Base-by-base conservation (phyloP, 2,888 invertebrate genomes). In the Drosophila koepferae region DNA sequence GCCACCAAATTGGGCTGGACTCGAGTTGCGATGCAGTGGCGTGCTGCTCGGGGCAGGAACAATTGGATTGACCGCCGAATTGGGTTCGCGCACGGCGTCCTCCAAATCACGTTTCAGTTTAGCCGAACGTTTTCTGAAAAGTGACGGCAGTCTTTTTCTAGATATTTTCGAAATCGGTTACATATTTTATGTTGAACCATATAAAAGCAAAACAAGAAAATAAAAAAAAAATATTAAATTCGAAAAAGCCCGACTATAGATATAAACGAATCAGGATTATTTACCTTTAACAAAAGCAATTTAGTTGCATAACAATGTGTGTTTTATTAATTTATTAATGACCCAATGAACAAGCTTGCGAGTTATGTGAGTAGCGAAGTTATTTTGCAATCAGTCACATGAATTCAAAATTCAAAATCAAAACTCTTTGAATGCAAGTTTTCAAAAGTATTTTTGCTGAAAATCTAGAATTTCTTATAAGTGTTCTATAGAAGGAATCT, bases 31-130 rank as follows among this genome's bases (percentile, higher is more conserved):
- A 51, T 84, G 85, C 55, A 72, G 36, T 10, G 77, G 69, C 9
- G 74, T 61, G 2, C 63, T 41, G 34, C 74, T 60, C 1, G 64
- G 38, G 3, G 58, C 55, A 28, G 87, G 74, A 46, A 59, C 63
- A 58, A 56, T 62, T 18, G 77, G 84, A 61, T 80, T 79, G 23
- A 65, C 77, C 14, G 81, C 66, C n/a, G 91, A 81, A 51, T 80
- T 82, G 18, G 95, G 94, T 91, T 96, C 96, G 77, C 95, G 94
- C 0, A 97, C 97, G 23, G 98, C 98, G 91, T 98, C 98, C 93
- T 98, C 98, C 55, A 99, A 93, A 90, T 99, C 98, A 92, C 97
- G 96, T 91, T 97, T 96, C 92, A 99, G 95, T 93, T 96, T 97
- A 80, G 97, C 97, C 92, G 97, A 97, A 91, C 96, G 96, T 94